Base-by-base conservation (phyloP, 2,888 invertebrate species). In the Rosalia funebris region DNA sequence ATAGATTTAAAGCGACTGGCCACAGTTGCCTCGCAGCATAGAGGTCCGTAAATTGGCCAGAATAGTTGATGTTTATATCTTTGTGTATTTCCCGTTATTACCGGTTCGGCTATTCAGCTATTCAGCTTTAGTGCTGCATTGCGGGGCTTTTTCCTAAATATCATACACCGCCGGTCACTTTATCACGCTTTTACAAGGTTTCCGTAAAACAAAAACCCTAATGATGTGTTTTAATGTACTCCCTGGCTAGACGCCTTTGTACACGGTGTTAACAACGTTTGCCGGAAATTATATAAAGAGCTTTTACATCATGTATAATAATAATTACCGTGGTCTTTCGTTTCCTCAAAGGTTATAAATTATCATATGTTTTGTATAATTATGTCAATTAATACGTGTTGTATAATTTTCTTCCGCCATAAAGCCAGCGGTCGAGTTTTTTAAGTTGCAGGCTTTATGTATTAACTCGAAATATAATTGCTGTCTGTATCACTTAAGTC, bases 1-100 rank as follows among this genome's bases (percentile, higher is more conserved):
- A 63, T 53, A 55, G 66, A 61, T 63, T 63, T 56, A 46, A 57
- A 57, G 57, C 56, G 56, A 44, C 41, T 48, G 57, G 48, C 41
- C 53, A 20, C 16, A 54, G 46, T 37, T 48, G 34, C 25, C 54
- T n/a, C 32, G 14, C 34, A 37, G n/a, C 53, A 53, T 32, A 58
- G 53, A 58, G 52, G 54, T 34, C 16, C 12, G 34, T 48, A 58
- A 62, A 62, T 57, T 62, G 57, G 54, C 62, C 57, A 54, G 62
- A 55, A 57, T 57, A 57, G 62, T 55, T 57, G 42, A 57, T 62
- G 57, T 62, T 57, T 42, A 53, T 62, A 59, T 62, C 62, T 62
- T 57, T 37, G 63, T 53, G 45, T 50, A 60, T 59, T 59, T 63
- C 52, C 55, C 19, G 56, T 60, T 52, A 59, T 62, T 57, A 57